Evolutionary conservation across 2,888 invertebrate genomes (phyloP), one percentile per base, ranked within the genome.

Genomic region (Patella ulyssiponensis): DNA sequence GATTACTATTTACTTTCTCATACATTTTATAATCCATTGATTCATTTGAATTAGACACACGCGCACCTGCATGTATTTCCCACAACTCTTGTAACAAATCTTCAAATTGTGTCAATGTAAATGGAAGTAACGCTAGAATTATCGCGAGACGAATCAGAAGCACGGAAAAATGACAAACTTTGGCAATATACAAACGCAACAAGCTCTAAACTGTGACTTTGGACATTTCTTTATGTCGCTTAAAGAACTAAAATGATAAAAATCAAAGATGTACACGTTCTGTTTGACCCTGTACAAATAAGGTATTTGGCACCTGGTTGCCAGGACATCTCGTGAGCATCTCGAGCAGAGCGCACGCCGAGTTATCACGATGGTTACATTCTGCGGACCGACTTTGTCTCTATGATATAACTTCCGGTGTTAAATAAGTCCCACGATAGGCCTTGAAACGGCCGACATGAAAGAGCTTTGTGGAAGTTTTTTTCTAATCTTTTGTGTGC

Each of bases 391-490:
- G 14, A 23, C 64, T 23, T 64, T 64, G 20, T 11, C 64, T 23
- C 20, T 64, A 64, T 64, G 64, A 64, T 14, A 64, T 64, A 64
- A 64, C 64, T 64, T 64, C 64, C 64, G 64, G 64, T 64, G 20
- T 64, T 64, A 64, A 64, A 64, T 64, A 20, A 64, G 20, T 15
- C 20, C 20, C 20, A 64, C 23, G 64, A 23, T 64, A 64, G 64
- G 64, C 64, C 64, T 64, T 23, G 20, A 64, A 64, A 23, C 23
- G 64, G 20, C 23, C 64, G 23, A 64, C 20, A 64, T 64, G 64
- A 64, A 64, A 64, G 64, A 64, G 20, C 23, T 64, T 64, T 9
- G 9, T 12, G 23, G 20, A 64, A 64, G 11, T 64, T 23, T 64
- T 64, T 64, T 64, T 20, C 23, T 14, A 64, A 64, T 23, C 64